Percentiles rank a stretch among this genome's conserved stretches.
phyloP scores from a whole-genome alignment of 2,113 vertebrate species.

The Neodon shergylaensis region DNA sequence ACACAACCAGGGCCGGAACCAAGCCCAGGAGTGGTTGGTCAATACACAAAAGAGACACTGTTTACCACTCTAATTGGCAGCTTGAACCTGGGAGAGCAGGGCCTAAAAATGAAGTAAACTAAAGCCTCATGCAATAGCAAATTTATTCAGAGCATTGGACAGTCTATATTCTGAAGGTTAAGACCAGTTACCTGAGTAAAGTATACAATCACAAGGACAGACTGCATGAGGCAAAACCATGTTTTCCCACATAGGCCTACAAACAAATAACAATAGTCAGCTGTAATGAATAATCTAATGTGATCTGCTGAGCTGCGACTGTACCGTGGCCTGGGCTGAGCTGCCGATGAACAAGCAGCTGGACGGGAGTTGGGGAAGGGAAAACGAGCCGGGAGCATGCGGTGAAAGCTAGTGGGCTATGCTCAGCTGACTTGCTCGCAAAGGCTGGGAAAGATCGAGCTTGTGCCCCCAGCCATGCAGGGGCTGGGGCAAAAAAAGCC shows the following conservation, averaged over 20 bases:
- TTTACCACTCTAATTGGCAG: not conserved
- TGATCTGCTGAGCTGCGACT: too few species aligned
- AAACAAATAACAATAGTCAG: not conserved
- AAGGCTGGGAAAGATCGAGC: too few species aligned
- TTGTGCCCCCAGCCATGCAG: too few species aligned
- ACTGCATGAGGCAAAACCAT: not conserved
- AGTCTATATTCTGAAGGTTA: not conserved
- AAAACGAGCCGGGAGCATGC: too few species aligned
- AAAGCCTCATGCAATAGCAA: not conserved
- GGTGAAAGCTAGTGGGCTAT: too few species aligned
- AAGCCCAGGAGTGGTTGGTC: not conserved
- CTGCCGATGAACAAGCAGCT: too few species aligned
- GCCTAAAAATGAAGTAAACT: not conserved
- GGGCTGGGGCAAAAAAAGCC: too few species aligned
- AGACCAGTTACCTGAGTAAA: not conserved
- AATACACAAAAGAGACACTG: not conserved
- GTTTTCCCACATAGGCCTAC: not conserved
- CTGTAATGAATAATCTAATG: not conserved
- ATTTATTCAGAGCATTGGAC: too few species aligned
- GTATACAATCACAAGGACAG: not conserved
- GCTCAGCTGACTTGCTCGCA: too few species aligned
- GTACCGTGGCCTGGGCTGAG: too few species aligned
- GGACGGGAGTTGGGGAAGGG: too few species aligned
- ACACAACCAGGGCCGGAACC: not conserved
- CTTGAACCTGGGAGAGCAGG: not conserved